Evolutionary conservation across 1,140 invertebrate genomes (phyloP).

Genomic region (Anoplophora glabripennis): DNA sequence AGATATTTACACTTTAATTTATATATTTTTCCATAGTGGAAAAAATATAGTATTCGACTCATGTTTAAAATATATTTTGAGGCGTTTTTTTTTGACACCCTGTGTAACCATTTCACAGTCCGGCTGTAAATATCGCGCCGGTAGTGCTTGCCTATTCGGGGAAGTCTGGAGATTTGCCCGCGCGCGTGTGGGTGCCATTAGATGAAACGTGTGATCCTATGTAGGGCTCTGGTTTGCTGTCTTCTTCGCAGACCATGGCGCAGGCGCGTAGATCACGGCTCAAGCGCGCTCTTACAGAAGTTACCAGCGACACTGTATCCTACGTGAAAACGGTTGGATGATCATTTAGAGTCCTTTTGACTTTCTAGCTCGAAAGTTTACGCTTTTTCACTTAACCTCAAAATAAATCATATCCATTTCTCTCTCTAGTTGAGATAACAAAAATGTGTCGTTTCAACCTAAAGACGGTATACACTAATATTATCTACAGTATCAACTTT

Average conservation of each 20-base stretch:
- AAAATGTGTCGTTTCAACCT: slow-evolving; percentile 20
- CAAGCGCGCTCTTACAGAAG: slow-evolving; percentile 82
- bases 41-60: no score
- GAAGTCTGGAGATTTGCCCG: no score
- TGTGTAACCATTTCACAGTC: no score
- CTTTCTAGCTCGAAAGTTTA: slow-evolving; percentile 32
- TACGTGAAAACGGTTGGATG: slow-evolving; percentile 80
- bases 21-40: no score
- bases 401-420: slow-evolving; percentile 10
- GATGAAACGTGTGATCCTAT: slow-evolving; percentile 31
- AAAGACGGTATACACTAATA: slow-evolving; percentile 12
- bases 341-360: slow-evolving; percentile 33
- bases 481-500: slow-evolving; percentile 21
- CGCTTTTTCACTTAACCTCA: slow-evolving; percentile 38
- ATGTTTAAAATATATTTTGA: no score
- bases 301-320: slow-evolving; percentile 80
- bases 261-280: slow-evolving; percentile 77
- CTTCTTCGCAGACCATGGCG: slow-evolving; percentile 80
- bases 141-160: no score
- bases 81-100: no score
- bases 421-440: slow-evolving; percentile 13
- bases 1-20: no score
- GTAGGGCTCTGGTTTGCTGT: slow-evolving; percentile 59
- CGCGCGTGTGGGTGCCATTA: slow-evolving; percentile 4
- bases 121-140: no score